A percentile compares a stretch with the other conserved stretches of the same genome.
phyloP scores from a whole-genome alignment of 2,888 invertebrate species.

The Cetonia aurata region DNA sequence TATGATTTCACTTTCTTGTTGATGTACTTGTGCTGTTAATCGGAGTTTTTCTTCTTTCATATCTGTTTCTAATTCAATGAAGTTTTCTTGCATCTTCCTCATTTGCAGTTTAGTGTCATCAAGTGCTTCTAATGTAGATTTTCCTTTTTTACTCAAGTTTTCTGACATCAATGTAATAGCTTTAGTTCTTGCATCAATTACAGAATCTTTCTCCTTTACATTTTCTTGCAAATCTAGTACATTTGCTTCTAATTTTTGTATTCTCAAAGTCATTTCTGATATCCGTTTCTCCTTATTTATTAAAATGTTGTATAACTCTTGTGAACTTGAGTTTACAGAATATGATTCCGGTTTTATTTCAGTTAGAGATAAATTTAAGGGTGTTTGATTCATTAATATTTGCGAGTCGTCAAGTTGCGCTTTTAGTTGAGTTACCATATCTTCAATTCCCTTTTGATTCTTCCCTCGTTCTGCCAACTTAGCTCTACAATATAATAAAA shows the following conservation, averaged over 20 bases:
- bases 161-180: conserved; percentile 83
- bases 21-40: conserved; percentile 70
- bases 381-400: conserved; percentile 58
- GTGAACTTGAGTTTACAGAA: conserved; percentile 59
- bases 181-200: conserved; percentile 84
- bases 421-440: conserved; percentile 69
- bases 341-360: conserved; percentile 60
- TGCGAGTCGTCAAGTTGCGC: conserved; percentile 70
- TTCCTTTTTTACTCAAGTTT: conserved; percentile 78
- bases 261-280: conserved; percentile 75
- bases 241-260: conserved; percentile 81
- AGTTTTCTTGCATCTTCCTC: conserved; percentile 84
- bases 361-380: conserved; percentile 57
- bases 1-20: conserved; percentile 66
- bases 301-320: conserved; percentile 66
- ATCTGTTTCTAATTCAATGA: conserved; percentile 77
- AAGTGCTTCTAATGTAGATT: conserved; percentile 77
- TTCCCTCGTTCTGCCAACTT: conserved; percentile 70
- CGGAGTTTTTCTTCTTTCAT: conserved; percentile 78
- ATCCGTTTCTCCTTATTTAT: conserved; percentile 75
- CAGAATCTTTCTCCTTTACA: conserved; percentile 85
- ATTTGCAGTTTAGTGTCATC: conserved; percentile 87
- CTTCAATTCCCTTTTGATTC: conserved; percentile 69
- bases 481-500: conserved; percentile 56
- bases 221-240: conserved; percentile 87